These are phyloP conservation scores for Drosophila gunungcola DNA, from an alignment of 1,140 invertebrate species.

Conservation along the genomic window DNA sequence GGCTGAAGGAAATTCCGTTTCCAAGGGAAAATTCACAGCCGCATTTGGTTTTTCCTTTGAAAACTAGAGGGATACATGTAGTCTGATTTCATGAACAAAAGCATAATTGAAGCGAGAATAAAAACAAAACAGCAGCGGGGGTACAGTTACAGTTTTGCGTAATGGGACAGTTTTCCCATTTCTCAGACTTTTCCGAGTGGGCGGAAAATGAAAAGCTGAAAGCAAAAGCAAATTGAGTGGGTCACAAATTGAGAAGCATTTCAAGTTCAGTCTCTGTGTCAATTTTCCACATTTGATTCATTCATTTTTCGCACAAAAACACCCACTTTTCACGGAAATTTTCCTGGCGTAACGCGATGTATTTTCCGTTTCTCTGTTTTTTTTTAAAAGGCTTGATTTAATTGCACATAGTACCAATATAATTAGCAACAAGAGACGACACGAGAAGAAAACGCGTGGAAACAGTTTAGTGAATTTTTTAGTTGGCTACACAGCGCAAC, in stretches of 20 bases:
- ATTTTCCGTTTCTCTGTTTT: not conserved
- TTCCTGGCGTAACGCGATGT: conserved; percentile 6
- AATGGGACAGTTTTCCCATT: conserved; percentile 43
- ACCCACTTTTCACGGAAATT: conserved; percentile 30
- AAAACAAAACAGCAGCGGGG: conserved; percentile 40
- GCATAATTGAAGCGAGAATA: conserved; percentile 22
- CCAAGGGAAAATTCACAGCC: conserved; percentile 9
- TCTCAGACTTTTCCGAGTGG: conserved; percentile 28
- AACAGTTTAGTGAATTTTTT: conserved; percentile 29
- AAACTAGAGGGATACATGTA: conserved; percentile 24
- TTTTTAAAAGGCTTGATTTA: conserved; percentile 37
- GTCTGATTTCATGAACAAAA: conserved; percentile 31
- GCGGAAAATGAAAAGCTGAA: conserved; percentile 27
- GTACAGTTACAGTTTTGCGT: conserved; percentile 48
- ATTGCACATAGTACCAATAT: conserved; percentile 34
- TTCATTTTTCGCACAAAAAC: conserved; percentile 9
- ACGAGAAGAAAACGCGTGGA: conserved; percentile 48
- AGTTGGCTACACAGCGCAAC: conserved; percentile 37
- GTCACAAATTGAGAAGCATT: conserved; percentile 43
- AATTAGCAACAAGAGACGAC: conserved; percentile 32
- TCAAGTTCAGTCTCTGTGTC: conserved; percentile 42
- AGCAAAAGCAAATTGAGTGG: conserved; percentile 32
- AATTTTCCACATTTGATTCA: conserved; percentile 17
- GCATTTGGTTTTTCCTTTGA: conserved; percentile 16
- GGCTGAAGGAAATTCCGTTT: conserved; percentile 7